Evolutionary conservation across 92 coral and sea anemone genomes (phyloP), one percentile per base, ranked within the genome.

Genomic region (Galaxea fascicularis): DNA sequence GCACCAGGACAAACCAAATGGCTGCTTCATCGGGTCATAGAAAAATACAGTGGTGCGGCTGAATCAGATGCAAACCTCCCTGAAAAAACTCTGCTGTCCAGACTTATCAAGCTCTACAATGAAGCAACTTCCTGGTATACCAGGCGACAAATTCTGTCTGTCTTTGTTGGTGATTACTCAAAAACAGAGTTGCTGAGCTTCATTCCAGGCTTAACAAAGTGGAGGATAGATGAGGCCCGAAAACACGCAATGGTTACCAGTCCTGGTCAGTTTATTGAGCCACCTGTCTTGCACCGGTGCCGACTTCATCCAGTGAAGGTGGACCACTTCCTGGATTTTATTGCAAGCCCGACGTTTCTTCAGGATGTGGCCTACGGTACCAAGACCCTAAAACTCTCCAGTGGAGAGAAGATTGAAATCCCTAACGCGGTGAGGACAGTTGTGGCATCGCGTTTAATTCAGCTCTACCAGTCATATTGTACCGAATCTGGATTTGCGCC

Each of bases 191-290:
- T 86, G 66, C 28, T 77, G 56, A 27, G 41, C n/a, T 27, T 63
- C 29, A 79, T 86, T 86, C 85, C 89, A 25, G 89, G 89, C 21
- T 49, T 86, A 28, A 44, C 89, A 26, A 86, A 86, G 63, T 86
- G 89, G 89, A 69, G 89, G 10, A 78, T 86, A 17, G 89, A 86
- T 47, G 89, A 86, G 69, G 89, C 85, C 35, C 76, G 85, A 25
- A 77, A 77, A 60, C 86, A 86, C 74, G 90, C 90, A 27, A 56
- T 66, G 68, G 69, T 66, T 31, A 52, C 49, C 27, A 74, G 86
- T 45, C 90, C 90, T 26, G 90, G 90, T 15, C 75, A 78, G 27
- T 57, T 71, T n/a, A 57, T 86, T 45, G 90, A 86, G 51, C 69
- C 77, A 31, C 86, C 85, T 25, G 57, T 18, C 31, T 17, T 80